Evolutionary conservation across 2,797 vertebrate species (phyloP).

Genomic region (Erethizon dorsatum): DNA sequence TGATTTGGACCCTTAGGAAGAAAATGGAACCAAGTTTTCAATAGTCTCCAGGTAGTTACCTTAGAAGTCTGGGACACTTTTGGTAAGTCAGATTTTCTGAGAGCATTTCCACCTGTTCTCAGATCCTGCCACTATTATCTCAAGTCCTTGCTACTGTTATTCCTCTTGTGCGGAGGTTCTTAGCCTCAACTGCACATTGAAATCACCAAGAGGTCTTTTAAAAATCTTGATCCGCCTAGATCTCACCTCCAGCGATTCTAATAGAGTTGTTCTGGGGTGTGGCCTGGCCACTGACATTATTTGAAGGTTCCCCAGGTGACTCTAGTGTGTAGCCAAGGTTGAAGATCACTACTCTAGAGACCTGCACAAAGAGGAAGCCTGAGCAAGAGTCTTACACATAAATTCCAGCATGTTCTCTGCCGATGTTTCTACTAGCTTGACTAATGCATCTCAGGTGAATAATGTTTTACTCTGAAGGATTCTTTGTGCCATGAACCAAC

Average conservation of each 20-base stretch:
- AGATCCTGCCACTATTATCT: background rate
- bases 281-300: background rate
- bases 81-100: background rate
- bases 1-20: conserved; percentile 61
- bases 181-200: background rate
- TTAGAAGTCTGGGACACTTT: conserved; percentile 42
- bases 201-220: background rate
- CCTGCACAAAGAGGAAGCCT: background rate
- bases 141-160: background rate
- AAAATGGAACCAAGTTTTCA: conserved; percentile 68
- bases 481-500: conserved; percentile 34
- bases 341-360: conserved; percentile 33
- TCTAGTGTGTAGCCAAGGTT: conserved; percentile 33
- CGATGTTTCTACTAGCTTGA: conserved; percentile 49
- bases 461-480: conserved; percentile 9
- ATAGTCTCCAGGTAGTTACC: conserved; percentile 46
- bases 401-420: conserved; percentile 59
- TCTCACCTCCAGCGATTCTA: conserved; percentile 15
- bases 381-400: background rate
- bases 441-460: conserved; percentile 55
- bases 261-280: conserved; percentile 10
- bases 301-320: conserved; percentile 62
- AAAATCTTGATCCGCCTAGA: background rate
- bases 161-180: background rate
- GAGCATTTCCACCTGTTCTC: background rate